Conservation (phyloP, 2,888 invertebrate genomes). For the Augiades crinisus region DNA sequence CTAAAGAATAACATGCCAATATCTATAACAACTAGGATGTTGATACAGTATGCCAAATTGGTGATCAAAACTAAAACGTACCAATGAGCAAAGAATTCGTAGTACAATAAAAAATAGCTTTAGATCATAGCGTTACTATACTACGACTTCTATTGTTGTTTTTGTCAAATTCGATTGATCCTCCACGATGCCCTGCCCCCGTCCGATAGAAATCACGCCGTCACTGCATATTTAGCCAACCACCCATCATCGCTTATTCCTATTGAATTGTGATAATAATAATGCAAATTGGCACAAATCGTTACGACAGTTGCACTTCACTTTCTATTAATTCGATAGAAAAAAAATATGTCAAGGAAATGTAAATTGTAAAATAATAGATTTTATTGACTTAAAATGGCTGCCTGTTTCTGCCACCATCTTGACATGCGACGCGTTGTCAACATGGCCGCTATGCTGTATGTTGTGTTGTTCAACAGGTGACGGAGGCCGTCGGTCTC, state of each 20-base stretch:
- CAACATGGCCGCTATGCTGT: slow-evolving; percentile 65
- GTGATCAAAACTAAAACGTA: not conserved
- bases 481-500: slow-evolving; percentile 82
- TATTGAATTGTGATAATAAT: slow-evolving; percentile 10
- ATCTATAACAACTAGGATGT: slow-evolving; percentile 3
- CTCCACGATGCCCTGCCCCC: slow-evolving; percentile 42
- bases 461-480: slow-evolving; percentile 82
- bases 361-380: slow-evolving; percentile 21
- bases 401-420: slow-evolving; percentile 35
- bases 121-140: slow-evolving; percentile 46
- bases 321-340: slow-evolving; percentile 22
- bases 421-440: slow-evolving; percentile 36
- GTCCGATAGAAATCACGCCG: slow-evolving; percentile 60
- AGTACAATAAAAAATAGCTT: slow-evolving; percentile 42
- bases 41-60: slow-evolving; percentile 5
- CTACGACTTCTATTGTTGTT: slow-evolving; percentile 49
- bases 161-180: slow-evolving; percentile 12
- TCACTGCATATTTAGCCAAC: slow-evolving; percentile 62
- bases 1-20: slow-evolving; percentile 42
- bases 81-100: slow-evolving; percentile 47
- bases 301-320: slow-evolving; percentile 13
- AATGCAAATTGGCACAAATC: slow-evolving; percentile 18
- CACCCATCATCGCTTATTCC: slow-evolving; percentile 65
- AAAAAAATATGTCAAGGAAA: not conserved
- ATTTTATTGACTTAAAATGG: slow-evolving; percentile 21